These are phyloP conservation scores for Homalodisca vitripennis DNA, from an alignment of 1,140 invertebrate genomes.

Conservation along the genomic window DNA sequence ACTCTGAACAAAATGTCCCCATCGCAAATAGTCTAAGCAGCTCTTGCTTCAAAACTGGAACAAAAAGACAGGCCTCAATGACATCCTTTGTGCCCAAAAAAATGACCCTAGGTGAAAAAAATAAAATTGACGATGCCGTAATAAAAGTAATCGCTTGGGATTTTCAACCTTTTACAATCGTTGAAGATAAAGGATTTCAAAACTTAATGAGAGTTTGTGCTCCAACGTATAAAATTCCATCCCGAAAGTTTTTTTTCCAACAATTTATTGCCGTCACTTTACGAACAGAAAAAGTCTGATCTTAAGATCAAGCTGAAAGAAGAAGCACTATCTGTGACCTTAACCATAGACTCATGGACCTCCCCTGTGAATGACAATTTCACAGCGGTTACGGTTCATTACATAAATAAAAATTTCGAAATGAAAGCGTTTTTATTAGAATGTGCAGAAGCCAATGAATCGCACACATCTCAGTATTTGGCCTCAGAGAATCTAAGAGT, in stretches of 20 bases:
- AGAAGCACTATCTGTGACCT: neutral
- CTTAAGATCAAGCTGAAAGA: neutral
- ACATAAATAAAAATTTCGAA: constrained; percentile 1
- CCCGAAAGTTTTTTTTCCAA: constrained; percentile 13
- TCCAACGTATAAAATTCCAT: constrained; percentile 12
- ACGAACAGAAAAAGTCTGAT: neutral
- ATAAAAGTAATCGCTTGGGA: neutral
- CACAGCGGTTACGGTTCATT: constrained; percentile 12
- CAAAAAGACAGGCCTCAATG: constrained; percentile 14
- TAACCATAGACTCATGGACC: constrained; percentile 11
- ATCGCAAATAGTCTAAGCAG: too few relatives aligned
- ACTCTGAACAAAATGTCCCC: too few relatives aligned
- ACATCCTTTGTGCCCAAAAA: constrained; percentile 14
- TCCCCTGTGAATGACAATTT: constrained; percentile 17
- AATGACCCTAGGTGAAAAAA: neutral
- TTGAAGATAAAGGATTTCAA: constrained; percentile 22
- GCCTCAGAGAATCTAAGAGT: neutral
- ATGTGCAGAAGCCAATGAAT: constrained; percentile 2
- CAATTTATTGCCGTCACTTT: neutral
- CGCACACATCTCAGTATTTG: constrained; percentile 13
- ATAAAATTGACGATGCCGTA: constrained; percentile 8
- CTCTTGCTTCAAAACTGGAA: too few relatives aligned
- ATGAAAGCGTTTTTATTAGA: neutral
- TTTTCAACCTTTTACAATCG: constrained; percentile 17
- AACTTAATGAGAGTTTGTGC: constrained; percentile 3